Conservation (phyloP, 1,140 invertebrate species). For the Andricus grossulariae region DNA sequence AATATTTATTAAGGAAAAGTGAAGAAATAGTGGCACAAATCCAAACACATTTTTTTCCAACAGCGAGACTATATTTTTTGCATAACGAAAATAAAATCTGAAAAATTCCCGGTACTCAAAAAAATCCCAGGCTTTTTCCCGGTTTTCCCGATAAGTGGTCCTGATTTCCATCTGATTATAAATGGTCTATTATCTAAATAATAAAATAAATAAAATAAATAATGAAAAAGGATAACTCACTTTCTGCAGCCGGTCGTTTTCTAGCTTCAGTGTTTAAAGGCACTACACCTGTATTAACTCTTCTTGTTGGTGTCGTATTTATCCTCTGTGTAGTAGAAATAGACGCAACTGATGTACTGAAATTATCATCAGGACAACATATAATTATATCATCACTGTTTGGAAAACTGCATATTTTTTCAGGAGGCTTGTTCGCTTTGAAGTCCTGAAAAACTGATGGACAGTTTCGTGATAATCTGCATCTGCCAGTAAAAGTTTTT, state of each 20-base stretch:
- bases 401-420: constrained; percentile 47
- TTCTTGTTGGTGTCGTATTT: not conserved
- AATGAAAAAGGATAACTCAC: constrained; percentile 35
- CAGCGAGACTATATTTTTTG: no score
- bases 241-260: constrained; percentile 37
- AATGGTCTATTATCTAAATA: not conserved
- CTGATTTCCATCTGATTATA: not conserved
- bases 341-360: not conserved
- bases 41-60: no score
- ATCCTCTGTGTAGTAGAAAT: not conserved
- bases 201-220: not conserved
- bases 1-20: no score
- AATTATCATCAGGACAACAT: constrained; percentile 59
- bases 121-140: no score
- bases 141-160: no score
- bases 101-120: no score
- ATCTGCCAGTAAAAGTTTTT: constrained; percentile 47
- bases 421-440: constrained; percentile 50
- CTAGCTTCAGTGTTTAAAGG: not conserved
- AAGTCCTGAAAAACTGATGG: constrained; percentile 53
- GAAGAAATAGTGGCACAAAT: no score
- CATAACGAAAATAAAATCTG: no score
- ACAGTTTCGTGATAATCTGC: constrained; percentile 50
- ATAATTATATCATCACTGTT: constrained; percentile 51
- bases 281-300: not conserved